Base-by-base conservation (phyloP, 2,113 vertebrate genomes). In the Bucco capensis region DNA sequence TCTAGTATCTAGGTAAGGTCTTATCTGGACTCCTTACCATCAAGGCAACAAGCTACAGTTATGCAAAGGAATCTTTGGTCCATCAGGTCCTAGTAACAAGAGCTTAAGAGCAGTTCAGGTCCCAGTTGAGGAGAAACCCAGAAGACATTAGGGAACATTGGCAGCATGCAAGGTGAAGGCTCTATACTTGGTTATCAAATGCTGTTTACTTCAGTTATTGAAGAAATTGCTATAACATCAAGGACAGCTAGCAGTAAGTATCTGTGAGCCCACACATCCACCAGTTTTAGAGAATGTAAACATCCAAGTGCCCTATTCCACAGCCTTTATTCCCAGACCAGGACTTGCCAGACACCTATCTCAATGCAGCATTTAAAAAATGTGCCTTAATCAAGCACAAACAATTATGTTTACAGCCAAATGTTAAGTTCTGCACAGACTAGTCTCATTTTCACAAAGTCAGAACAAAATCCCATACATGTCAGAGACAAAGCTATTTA, bases 381-480 rank as follows among this genome's bases (percentile, higher is more conserved):
- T 4, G 13, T 42, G 85, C 27, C n/a, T 82, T 79, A 76, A 85
- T 33, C 82, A 89, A 87, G 78, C 37, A 75, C 47, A 90, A 51
- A 14, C 30, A 53, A 64, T 78, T 78, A 67, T 93, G 70, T 93
- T 96, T 94, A 92, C 86, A 94, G 70, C 17, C 57, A 89, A 87
- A 65, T 46, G 81, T 57, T 72, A 79, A 82, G 58, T 83, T 94
- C 87, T 54, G 67, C 87, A 89, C 85, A 83, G 91, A 50, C 18
- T 3, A 83, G 84, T 73, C 82, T 96, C 84, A 83, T 93, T 95
- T 92, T 93, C 79, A 86, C 73, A 73, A 96, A 94, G 78, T 85
- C 78, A 84, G 77, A 84, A 62, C 66, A 94, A 78, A 84, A 92
- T 70, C 46, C 50, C 54, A 82, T 75, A 75, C 18, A 93, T 78